Conservation (phyloP, 1,140 invertebrate species). For the Drosophila ogumai region DNA sequence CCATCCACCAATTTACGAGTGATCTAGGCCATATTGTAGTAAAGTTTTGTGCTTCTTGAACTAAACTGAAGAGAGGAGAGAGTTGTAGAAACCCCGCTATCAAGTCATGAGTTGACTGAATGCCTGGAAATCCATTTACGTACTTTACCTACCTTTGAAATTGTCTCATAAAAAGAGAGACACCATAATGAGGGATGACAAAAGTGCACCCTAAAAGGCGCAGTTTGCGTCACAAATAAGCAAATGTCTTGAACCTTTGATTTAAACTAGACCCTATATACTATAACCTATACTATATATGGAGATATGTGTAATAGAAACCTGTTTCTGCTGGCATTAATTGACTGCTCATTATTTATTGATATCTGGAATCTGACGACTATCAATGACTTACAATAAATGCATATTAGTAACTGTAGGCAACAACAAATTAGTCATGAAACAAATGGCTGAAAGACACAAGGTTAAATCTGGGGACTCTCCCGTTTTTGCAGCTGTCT, state of each 20-base stretch:
- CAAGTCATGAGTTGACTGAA: constrained; percentile 16
- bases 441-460: constrained; percentile 6
- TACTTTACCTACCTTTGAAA: constrained; percentile 1
- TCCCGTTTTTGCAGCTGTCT: constrained; percentile 32
- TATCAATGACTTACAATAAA: constrained; percentile 41
- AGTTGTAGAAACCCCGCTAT: constrained; percentile 10
- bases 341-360: constrained; percentile 23
- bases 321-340: constrained; percentile 20
- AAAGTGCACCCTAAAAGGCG: background rate
- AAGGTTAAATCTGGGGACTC: constrained; percentile 37
- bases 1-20: constrained; percentile 7
- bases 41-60: constrained; percentile 21
- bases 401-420: constrained; percentile 5
- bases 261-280: background rate
- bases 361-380: constrained; percentile 22
- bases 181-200: constrained; percentile 4
- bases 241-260: constrained; percentile 8
- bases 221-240: constrained; percentile 8
- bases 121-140: constrained; percentile 13
- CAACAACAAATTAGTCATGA: constrained; percentile 47
- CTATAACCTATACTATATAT: background rate
- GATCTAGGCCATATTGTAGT: constrained; percentile 29
- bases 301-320: constrained; percentile 4
- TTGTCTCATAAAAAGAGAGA: constrained; percentile 7
- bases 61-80: background rate